phyloP scores from a whole-genome alignment of 2,113 vertebrate species.

The Zosterops lateralis region DNA sequence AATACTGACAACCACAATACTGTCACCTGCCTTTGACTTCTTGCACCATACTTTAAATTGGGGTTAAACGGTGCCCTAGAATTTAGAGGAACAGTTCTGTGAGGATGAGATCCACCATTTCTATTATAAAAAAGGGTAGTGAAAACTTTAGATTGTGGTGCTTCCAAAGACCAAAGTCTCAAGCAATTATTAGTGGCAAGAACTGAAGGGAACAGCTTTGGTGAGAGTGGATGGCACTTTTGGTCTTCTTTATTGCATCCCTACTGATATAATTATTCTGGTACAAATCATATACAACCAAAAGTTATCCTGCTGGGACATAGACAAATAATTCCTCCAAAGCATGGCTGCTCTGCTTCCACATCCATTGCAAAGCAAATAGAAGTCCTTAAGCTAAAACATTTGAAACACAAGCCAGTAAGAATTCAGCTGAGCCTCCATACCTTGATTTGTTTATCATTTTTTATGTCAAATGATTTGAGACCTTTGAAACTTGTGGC shows the following conservation, averaged over 20 bases:
- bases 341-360: neutral
- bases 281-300: neutral
- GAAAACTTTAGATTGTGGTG: neutral
- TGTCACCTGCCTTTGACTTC: neutral
- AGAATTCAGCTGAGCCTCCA: neutral
- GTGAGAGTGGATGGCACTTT: neutral
- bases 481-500: neutral
- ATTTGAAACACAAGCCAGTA: neutral
- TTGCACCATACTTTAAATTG: neutral
- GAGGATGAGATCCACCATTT: neutral
- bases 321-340: neutral
- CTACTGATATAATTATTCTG: neutral
- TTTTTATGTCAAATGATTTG: neutral
- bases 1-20: neutral
- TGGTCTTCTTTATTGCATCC: neutral
- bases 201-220: neutral
- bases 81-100: neutral
- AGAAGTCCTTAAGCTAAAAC: neutral
- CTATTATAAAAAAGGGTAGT: neutral
- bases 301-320: neutral
- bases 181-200: neutral
- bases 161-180: neutral
- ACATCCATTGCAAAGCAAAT: neutral
- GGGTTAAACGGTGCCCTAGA: neutral
- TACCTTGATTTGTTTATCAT: neutral